Base-by-base conservation (phyloP, 2,888 invertebrate species). In the Thymelicus sylvestris region DNA sequence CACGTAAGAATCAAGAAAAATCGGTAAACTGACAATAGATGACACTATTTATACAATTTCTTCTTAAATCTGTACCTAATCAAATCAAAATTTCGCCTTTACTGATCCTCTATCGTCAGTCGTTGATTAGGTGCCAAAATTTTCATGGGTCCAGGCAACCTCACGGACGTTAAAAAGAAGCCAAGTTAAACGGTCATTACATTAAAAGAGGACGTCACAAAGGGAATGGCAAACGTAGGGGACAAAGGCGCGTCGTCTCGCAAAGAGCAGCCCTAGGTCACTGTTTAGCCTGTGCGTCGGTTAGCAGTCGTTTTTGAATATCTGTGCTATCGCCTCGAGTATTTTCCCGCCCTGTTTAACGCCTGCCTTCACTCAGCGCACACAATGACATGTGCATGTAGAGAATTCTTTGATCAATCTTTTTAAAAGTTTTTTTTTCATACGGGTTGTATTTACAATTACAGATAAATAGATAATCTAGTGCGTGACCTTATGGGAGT, bases 251-350 rank as follows among this genome's bases (percentile, higher is more conserved):
- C 6, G 55, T 6, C 15, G 50, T 24, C 12, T 55, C 12, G 55
- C 38, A 50, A 62, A 62, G 48, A 52, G 52, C 47, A 47, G 47
- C 64, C 64, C 64, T 39, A 39, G 52, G 50, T 38, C 50, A 52
- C 39, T 64, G 39, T 64, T 64, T 64, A 52, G 39, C 50, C 64
- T 64, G 41, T 60, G 60, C 60, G 41, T 60, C 15, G 39, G 15
- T 38, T 57, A 57, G 7, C 31, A 48, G 48, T 24, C 48, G 31
- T 6, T 63, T 48, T 63, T 63, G 13, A 63, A 48, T 62, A 57
- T 57, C 57, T 57, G 13, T 57, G 57, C 57, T 57, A 57, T 38
- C 38, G 57, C 57, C 57, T 57, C 31, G 31, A 57, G 57, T 13
- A 52, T 13, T 57, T 57, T 57, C 55, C 24, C 55, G 8, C 52